Conservation (phyloP, 2,797 vertebrate species). For the Aselliscus stoliczkanus region DNA sequence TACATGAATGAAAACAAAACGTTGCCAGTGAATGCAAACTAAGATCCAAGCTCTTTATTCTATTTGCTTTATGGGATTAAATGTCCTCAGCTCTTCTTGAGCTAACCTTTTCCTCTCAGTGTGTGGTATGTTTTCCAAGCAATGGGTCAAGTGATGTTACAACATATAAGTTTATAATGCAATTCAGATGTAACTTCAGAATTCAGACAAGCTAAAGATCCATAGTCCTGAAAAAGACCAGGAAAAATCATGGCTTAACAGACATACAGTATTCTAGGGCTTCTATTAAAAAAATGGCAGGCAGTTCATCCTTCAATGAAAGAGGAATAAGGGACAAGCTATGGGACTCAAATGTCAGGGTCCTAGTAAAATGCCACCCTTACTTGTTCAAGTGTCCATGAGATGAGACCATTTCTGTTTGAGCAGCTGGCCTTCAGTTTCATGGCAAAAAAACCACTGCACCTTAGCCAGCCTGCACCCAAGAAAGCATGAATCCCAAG, state of each 20-base stretch:
- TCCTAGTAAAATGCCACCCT: slow-evolving; percentile 6
- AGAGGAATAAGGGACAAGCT: not conserved
- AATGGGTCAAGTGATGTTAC: slow-evolving; percentile 54
- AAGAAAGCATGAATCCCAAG: not conserved
- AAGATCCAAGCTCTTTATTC: not conserved
- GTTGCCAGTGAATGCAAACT: slow-evolving; percentile 19
- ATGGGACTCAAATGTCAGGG: not conserved
- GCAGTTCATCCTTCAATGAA: not conserved
- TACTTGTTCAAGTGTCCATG: not conserved
- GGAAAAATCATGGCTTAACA: slow-evolving; percentile 7
- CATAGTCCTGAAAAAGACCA: slow-evolving; percentile 42
- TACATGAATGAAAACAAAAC: slow-evolving; percentile 36
- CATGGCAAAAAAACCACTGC: not conserved
- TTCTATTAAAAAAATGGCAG: slow-evolving; percentile 5
- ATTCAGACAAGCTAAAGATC: slow-evolving; percentile 43
- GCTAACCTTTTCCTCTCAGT: slow-evolving; percentile 58
- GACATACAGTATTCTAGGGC: not conserved
- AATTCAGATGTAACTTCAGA: slow-evolving; percentile 67
- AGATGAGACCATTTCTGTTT: not conserved
- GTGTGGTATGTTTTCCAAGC: slow-evolving; percentile 65
- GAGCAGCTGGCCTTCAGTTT: not conserved
- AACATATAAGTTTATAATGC: slow-evolving; percentile 43
- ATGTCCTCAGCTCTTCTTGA: slow-evolving; percentile 36
- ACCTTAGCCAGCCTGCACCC: not conserved
- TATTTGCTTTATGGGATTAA: slow-evolving; percentile 50